Evolutionary conservation across 2,888 invertebrate species (phyloP).

Genomic region (Coleophora deauratella): DNA sequence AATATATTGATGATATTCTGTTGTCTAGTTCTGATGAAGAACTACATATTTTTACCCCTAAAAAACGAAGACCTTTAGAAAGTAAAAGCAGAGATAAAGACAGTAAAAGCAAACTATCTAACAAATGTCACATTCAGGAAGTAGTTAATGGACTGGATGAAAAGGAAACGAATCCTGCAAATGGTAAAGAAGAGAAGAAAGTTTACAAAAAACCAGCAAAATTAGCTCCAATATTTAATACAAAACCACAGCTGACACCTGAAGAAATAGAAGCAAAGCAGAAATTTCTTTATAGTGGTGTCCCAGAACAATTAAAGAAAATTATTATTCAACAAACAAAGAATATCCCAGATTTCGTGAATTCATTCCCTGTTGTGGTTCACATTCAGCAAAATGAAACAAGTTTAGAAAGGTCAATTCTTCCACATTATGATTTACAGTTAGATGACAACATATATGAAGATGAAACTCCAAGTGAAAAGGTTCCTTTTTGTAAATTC

Average conservation of each 20-base stretch:
- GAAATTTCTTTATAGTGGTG: conserved; percentile 81
- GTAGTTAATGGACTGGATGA: conserved; percentile 6
- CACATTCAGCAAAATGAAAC: conserved; percentile 75
- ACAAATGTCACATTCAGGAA: conserved; percentile 2
- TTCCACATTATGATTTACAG: conserved; percentile 2
- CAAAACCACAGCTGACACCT: conserved; percentile 74
- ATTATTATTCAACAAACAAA: conserved; percentile 62
- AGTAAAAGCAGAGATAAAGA: conserved; percentile 11
- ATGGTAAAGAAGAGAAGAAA: conserved; percentile 18
- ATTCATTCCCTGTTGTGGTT: conserved; percentile 76
- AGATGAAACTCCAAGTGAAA: conserved; percentile 7
- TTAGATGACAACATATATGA: conserved; percentile 10
- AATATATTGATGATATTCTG: conserved; percentile 44
- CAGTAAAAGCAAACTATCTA: too few relatives aligned
- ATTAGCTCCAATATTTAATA: conserved; percentile 81
- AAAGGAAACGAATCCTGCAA: neutral
- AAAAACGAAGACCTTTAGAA: conserved; percentile 39
- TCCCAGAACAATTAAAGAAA: conserved; percentile 77
- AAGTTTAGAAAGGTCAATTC: neutral
- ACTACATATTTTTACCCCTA: conserved; percentile 56
- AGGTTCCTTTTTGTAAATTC: conserved; percentile 25
- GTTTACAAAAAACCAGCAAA: conserved; percentile 39
- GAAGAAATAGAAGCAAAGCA: conserved; percentile 76
- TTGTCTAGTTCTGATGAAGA: conserved; percentile 58
- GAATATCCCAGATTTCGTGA: conserved; percentile 36